These are phyloP conservation scores for Capreolus pygargus DNA, from an alignment of 2,113 vertebrate genomes.

Conservation along the genomic window DNA sequence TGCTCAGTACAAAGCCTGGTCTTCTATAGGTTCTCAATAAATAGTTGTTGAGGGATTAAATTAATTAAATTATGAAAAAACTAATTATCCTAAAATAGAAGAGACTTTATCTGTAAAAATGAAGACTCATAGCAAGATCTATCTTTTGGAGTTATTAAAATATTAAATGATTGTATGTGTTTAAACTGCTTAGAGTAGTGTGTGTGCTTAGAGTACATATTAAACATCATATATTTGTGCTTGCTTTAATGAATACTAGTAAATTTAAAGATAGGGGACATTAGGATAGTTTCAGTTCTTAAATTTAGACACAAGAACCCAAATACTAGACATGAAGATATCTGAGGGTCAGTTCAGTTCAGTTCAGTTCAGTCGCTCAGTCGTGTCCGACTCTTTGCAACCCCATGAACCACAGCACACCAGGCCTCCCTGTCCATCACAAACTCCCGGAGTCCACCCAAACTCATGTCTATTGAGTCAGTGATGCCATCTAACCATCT, in stretches of 20 bases:
- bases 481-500: not conserved
- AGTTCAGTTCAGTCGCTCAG: not conserved
- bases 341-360: not conserved
- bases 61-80: not conserved
- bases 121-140: not conserved
- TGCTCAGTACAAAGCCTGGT: not conserved
- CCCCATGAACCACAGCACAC: not conserved
- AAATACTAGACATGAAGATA: not conserved
- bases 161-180: not conserved
- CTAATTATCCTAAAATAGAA: not conserved
- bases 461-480: rapidly evolving
- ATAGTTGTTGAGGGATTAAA: not conserved
- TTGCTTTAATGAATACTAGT: not conserved
- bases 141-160: not conserved
- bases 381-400: rapidly evolving
- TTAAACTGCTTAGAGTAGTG: not conserved
- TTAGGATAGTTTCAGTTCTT: not conserved
- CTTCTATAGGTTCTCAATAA: not conserved
- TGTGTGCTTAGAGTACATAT: not conserved
- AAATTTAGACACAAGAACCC: not conserved
- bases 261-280: not conserved
- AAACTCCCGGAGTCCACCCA: not conserved
- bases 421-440: not conserved
- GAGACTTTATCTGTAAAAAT: not conserved
- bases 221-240: not conserved